Conservation (phyloP, 2,113 vertebrate genomes). For the Nibea coibor region DNA sequence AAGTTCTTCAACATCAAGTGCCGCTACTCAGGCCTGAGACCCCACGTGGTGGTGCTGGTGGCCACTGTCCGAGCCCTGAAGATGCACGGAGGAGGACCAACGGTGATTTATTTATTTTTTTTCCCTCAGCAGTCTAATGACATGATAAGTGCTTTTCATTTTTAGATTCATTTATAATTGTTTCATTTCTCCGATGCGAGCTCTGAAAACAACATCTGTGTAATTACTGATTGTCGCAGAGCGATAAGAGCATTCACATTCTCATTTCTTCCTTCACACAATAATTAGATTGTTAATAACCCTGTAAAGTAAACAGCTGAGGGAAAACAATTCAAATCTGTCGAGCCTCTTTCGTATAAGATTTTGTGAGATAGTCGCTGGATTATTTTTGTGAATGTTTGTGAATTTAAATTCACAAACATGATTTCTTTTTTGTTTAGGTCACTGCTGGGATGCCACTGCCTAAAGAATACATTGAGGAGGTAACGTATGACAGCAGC, state of each 20-base stretch:
- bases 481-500: conserved; percentile 84
- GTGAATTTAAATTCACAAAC: neutral
- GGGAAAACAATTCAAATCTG: neutral
- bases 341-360: neutral
- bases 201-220: neutral
- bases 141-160: neutral
- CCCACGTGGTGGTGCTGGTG: conserved; percentile 95
- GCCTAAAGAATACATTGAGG: conserved; percentile 92
- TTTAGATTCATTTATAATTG: neutral
- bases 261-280: neutral
- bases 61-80: conserved; percentile 95
- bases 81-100: conserved; percentile 97
- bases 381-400: too few relatives aligned
- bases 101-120: conserved; percentile 72
- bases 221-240: neutral
- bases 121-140: neutral
- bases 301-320: neutral
- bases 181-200: neutral
- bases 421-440: conserved; percentile 74
- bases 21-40: conserved; percentile 92
- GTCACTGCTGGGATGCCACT: conserved; percentile 94
- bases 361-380: neutral
- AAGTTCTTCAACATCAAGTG: conserved; percentile 99
- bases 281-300: neutral
- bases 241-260: neutral